Percentiles rank a stretch among this genome's conserved stretches.
phyloP scores from a whole-genome alignment of 2,888 invertebrate species.

The Drosophila subsilvestris region DNA sequence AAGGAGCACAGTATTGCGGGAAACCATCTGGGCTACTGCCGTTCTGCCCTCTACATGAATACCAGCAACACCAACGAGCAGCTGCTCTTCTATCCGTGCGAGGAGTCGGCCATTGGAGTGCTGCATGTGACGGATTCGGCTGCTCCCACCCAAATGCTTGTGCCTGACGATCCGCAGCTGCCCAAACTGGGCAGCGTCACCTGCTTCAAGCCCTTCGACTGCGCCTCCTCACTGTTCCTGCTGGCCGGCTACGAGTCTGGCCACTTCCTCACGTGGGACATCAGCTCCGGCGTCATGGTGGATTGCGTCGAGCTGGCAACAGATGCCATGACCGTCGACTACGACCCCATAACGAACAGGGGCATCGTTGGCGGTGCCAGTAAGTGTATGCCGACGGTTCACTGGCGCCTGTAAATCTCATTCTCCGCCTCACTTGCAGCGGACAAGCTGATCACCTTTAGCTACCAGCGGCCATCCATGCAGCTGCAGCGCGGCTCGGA shows the following conservation, averaged over 20 bases:
- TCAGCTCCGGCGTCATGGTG: slow-evolving; percentile 85
- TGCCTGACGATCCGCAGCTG: slow-evolving; percentile 80
- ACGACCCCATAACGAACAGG: slow-evolving; percentile 87
- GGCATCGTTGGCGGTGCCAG: slow-evolving; percentile 87
- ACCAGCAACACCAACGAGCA: slow-evolving; percentile 81
- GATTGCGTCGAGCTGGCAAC: slow-evolving; percentile 84
- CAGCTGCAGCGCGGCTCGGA: slow-evolving; percentile 86
- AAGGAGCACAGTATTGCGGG: slow-evolving; percentile 86
- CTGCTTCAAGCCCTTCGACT: slow-evolving; percentile 85
- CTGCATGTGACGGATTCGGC: slow-evolving; percentile 83
- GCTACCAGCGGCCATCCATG: slow-evolving; percentile 81
- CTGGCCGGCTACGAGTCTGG: slow-evolving; percentile 91
- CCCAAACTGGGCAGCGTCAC: slow-evolving; percentile 86
- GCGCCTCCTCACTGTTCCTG: slow-evolving; percentile 85
- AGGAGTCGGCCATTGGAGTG: slow-evolving; percentile 85
- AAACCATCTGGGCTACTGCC: slow-evolving; percentile 89
- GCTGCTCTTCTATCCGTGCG: slow-evolving; percentile 88
- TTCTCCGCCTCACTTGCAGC: slow-evolving; percentile 43
- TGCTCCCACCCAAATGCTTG: slow-evolving; percentile 82
- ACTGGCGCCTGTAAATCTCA: background rate
- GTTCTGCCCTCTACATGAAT: slow-evolving; percentile 85
- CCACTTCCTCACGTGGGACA: slow-evolving; percentile 89
- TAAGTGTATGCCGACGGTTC: slow-evolving; percentile 67
- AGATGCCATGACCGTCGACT: slow-evolving; percentile 90
- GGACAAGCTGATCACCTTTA: slow-evolving; percentile 79